Conservation (phyloP, 2,113 vertebrate genomes). For the Garra rufa region DNA sequence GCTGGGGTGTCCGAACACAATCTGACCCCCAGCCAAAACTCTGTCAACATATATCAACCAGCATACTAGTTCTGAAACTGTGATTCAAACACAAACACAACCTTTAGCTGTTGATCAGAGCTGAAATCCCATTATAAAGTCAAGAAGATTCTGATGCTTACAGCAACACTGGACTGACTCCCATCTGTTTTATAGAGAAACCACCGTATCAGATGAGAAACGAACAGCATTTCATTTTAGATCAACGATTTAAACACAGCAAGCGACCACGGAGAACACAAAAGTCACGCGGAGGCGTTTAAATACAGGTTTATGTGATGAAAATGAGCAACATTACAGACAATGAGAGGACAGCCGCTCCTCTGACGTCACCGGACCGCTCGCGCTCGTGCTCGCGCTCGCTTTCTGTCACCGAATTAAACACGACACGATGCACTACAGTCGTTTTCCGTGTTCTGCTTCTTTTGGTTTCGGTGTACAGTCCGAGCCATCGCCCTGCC, state of each 20-base stretch:
- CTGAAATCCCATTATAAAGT: background rate
- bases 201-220: background rate
- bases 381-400: too few relatives aligned
- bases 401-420: background rate
- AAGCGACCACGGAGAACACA: background rate
- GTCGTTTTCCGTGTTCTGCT: background rate
- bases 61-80: background rate
- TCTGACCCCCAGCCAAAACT: constrained; percentile 25
- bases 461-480: background rate
- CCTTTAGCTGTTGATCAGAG: background rate
- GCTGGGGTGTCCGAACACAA: constrained; percentile 29
- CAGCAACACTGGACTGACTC: too few relatives aligned
- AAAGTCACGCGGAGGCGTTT: background rate
- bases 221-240: background rate
- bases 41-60: constrained; percentile 16
- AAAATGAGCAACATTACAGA: background rate
- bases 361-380: constrained; percentile 10
- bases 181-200: background rate
- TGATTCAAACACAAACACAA: background rate
- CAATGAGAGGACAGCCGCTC: background rate
- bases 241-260: too few relatives aligned
- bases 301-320: background rate
- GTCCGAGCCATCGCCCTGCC: constrained; percentile 12
- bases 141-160: too few relatives aligned
- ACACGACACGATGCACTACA: background rate